Base-by-base conservation (phyloP, 2,113 vertebrate species). In the Macquaria australasica region DNA sequence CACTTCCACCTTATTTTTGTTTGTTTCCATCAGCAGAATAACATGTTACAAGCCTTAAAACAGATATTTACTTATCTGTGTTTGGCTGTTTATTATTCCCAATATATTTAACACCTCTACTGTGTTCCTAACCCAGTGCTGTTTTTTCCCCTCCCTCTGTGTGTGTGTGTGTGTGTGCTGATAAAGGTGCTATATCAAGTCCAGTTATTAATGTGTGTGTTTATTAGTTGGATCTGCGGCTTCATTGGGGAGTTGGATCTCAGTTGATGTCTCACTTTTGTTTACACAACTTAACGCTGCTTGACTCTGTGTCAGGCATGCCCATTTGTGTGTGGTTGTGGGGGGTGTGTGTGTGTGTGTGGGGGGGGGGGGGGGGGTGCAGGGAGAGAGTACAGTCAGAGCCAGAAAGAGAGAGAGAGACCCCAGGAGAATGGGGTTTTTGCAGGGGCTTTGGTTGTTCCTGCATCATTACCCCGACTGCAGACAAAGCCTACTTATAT, bases 321-420 rank as follows among this genome's bases (percentile, higher is more conserved):
- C 69, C 60, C 15, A 0, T 64, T 2, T 94, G 84, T 95, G 94
- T 96, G 95, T 95, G 89, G 73, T 50, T 90, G 34, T 37, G 34
- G n/a, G n/a, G n/a, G n/a, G 84, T 95, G 94, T 96, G 95, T 95
- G 28, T 59, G 56, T 34, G 68, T 55, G 60, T 51, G 69, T 12
- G 59, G 48, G 72, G 93, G 94, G 94, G 93, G 20, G 95, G 94
- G 95, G 58, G 93, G n/a, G n/a, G n/a, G n/a, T n/a, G 70, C 93
- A 59, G 91, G 20, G n/a, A 94, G 93, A 72, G 84, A 94, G 95
- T 92, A 91, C 93, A 94, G 95, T 95, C 95, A 95, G 95, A 96
- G 95, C 93, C 55, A 80, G 76, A 62, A 34, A 28, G 45, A 69
- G 59, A 85, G 28, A 31, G 73, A 79, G 82, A 66, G 82, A 90